phyloP scores from a whole-genome alignment of 2,888 invertebrate species.

The Lampropteryx suffumata region DNA sequence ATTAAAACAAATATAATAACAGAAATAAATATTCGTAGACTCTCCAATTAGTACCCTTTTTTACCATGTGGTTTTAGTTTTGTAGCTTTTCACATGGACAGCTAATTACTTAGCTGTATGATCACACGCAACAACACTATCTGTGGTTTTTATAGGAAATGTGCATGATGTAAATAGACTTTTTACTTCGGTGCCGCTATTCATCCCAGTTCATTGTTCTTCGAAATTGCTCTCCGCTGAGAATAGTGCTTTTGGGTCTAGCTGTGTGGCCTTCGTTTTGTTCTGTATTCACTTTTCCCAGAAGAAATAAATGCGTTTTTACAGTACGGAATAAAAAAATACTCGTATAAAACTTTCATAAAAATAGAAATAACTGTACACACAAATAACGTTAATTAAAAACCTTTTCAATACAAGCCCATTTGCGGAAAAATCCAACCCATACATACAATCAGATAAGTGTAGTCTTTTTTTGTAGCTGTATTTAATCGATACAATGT shows the following conservation, averaged over 20 bases:
- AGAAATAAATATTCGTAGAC: no score
- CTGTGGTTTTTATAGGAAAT: conserved; percentile 59
- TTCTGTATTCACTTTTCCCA: conserved; percentile 45
- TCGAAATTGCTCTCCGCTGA: conserved; percentile 75
- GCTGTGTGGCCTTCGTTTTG: conserved; percentile 58
- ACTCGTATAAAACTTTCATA: conserved; percentile 3
- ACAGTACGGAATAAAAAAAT: conserved; percentile 12
- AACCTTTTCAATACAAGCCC: conserved; percentile 14
- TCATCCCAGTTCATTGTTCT: conserved; percentile 77
- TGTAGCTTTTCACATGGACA: conserved; percentile 34
- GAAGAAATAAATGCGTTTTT: conserved; percentile 27
- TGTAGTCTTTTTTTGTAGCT: conserved; percentile 36
- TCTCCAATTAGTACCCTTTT: no score
- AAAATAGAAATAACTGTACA: conserved; percentile 2
- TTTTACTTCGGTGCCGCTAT: conserved; percentile 73
- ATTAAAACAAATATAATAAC: no score
- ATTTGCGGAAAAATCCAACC: conserved; percentile 15
- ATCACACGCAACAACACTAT: conserved; percentile 48
- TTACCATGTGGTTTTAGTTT: no score
- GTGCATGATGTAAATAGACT: conserved; percentile 75
- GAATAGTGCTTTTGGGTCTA: conserved; percentile 68
- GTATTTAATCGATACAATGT: conserved; percentile 39
- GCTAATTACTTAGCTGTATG: conserved; percentile 53
- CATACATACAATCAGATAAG: conserved; percentile 33
- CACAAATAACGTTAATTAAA: conserved; percentile 4